Evolutionary conservation across 1,140 invertebrate species (phyloP), one percentile per base, ranked within the genome.

Genomic region (Aricia agestis): DNA sequence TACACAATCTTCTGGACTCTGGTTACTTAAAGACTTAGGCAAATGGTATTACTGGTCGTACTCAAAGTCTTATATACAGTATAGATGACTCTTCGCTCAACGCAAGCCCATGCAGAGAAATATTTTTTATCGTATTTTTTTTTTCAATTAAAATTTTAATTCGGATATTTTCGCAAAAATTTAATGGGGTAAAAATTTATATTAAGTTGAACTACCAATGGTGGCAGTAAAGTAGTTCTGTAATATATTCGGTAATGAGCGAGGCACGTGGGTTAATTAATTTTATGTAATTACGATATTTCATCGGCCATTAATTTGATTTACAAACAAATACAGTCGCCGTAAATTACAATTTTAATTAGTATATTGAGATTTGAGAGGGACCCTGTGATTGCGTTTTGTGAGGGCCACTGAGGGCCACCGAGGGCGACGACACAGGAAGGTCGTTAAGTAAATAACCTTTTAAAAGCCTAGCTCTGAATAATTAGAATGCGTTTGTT

Each of bases 291-390:
- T 52, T 52, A 52, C 45, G 10, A 52, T 52, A 52, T 52, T 52
- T 52, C 45, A 52, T 52, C 10, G 45, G 45, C 45, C 45, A 52
- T 15, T 52, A 52, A 52, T 52, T 52, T 52, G 45, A 52, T 52
- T 52, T 15, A 52, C 45, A 52, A 52, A 52, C 45, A 52, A 52
- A 52, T 52, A 52, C 45, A 15, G 10, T 52, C 10, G 45, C 45
- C 45, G 45, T 52, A 52, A 52, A 52, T 52, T 52, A 52, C 45
- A 15, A 52, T 52, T 52, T 52, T 52, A 52, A 52, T 52, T 52
- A 52, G 45, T 52, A 13, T 52, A 52, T 52, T 52, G 45, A 52
- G 45, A 15, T 15, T 52, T 52, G 45, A 52, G 45, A 15, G 11
- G 10, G 11, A 11, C 13, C 4, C 45, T 4, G 45, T 52, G 45